Evolutionary conservation across 2,113 vertebrate species (phyloP).

Genomic region (Peromyscus leucopus): DNA sequence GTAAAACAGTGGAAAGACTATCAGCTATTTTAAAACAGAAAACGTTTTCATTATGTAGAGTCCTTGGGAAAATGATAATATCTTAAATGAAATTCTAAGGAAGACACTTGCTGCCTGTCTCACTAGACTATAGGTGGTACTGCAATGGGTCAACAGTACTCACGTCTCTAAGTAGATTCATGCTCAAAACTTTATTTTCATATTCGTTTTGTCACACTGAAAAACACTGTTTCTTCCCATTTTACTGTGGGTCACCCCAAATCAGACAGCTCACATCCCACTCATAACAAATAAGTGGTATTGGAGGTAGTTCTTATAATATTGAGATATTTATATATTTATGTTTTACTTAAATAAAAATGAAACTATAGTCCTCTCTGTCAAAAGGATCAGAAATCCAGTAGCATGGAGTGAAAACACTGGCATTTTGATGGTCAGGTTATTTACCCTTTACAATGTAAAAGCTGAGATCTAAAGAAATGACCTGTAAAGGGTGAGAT

Average conservation of each 20-base stretch:
- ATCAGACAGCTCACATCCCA: not conserved
- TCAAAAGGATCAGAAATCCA: not conserved
- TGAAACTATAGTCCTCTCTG: not conserved
- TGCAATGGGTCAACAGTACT: not conserved
- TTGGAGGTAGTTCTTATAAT: not conserved
- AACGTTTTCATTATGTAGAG: not conserved
- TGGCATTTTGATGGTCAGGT: not conserved
- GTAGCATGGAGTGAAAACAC: not conserved
- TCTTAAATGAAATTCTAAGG: not conserved
- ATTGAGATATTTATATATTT: not conserved
- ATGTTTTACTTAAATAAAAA: not conserved
- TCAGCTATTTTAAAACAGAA: not conserved
- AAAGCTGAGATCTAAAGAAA: not conserved
- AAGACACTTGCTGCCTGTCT: not conserved
- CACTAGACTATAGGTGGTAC: not conserved
- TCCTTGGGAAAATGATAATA: not conserved
- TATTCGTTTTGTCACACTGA: not conserved
- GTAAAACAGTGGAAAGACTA: not conserved
- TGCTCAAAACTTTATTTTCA: not conserved
- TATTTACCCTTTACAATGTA: not conserved
- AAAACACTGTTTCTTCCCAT: not conserved
- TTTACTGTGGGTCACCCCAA: not conserved
- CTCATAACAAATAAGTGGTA: not conserved
- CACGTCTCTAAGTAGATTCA: not conserved
- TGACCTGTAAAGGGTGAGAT: not conserved